phyloP scores from a whole-genome alignment of 2,888 invertebrate species.

The Schizaphis graminum region DNA sequence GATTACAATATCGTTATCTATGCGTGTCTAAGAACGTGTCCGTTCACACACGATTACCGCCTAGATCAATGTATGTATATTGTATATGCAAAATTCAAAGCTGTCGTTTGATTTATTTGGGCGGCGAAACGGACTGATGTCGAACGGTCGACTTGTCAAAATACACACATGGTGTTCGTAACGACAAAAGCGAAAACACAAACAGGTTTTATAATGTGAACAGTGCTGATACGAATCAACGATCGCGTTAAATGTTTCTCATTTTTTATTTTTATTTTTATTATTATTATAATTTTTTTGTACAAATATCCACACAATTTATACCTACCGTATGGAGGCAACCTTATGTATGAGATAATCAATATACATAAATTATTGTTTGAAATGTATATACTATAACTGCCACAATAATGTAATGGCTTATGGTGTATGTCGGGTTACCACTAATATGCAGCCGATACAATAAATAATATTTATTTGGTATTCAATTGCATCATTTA shows the following conservation, averaged over 20 bases:
- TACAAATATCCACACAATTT: conserved; percentile 9
- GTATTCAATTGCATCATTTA: not conserved
- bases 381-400: not conserved
- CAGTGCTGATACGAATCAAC: conserved; percentile 24
- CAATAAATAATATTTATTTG: conserved; percentile 9
- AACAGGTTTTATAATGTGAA: conserved; percentile 44
- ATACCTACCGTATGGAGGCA: not conserved
- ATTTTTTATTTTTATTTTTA: not conserved
- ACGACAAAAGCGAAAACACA: conserved; percentile 55
- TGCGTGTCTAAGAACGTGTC: not conserved
- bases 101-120: conserved; percentile 47
- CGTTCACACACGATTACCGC: conserved; percentile 15
- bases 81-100: conserved; percentile 21
- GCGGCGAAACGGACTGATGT: conserved; percentile 8
- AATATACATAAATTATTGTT: conserved; percentile 1
- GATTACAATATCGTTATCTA: conserved; percentile 36
- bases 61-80: not conserved
- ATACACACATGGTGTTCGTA: not conserved
- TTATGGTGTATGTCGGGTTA: not conserved
- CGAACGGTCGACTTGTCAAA: conserved; percentile 49
- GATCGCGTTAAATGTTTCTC: conserved; percentile 17
- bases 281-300: not conserved
- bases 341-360: not conserved
- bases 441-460: not conserved
- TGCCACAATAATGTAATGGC: not conserved